phyloP scores from a whole-genome alignment of 2,113 vertebrate species.

The Leucopsar rothschildi region DNA sequence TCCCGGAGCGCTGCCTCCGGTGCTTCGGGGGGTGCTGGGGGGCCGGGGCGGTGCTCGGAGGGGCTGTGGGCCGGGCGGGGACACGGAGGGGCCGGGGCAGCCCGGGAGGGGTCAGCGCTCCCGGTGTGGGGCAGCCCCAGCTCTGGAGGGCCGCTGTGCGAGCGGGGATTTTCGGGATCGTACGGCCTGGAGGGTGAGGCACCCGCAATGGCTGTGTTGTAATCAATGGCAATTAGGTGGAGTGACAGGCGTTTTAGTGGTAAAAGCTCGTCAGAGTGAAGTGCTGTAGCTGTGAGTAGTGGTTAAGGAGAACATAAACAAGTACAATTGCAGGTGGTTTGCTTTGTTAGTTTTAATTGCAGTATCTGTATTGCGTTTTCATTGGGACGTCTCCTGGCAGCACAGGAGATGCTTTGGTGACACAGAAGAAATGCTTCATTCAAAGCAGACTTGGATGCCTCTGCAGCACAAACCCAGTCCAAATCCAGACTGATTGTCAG shows the following conservation, averaged over 20 bases:
- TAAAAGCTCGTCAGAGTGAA: rapidly evolving
- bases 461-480: background rate
- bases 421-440: background rate
- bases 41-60: background rate
- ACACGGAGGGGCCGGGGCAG: background rate
- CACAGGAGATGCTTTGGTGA: background rate
- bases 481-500: background rate
- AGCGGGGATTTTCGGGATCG: background rate
- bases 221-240: background rate
- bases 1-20: background rate
- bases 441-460: background rate
- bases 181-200: background rate
- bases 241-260: background rate
- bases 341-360: background rate
- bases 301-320: background rate
- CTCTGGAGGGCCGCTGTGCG: background rate
- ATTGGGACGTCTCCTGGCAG: background rate
- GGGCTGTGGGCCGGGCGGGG: background rate
- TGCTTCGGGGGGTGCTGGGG: too few relatives aligned
- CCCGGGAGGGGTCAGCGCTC: background rate
- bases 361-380: background rate
- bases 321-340: rapidly evolving
- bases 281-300: background rate
- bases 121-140: background rate
- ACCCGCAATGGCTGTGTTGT: background rate